Evolutionary conservation across 2,888 invertebrate genomes (phyloP).

Genomic region (Nomada ferruginata): DNA sequence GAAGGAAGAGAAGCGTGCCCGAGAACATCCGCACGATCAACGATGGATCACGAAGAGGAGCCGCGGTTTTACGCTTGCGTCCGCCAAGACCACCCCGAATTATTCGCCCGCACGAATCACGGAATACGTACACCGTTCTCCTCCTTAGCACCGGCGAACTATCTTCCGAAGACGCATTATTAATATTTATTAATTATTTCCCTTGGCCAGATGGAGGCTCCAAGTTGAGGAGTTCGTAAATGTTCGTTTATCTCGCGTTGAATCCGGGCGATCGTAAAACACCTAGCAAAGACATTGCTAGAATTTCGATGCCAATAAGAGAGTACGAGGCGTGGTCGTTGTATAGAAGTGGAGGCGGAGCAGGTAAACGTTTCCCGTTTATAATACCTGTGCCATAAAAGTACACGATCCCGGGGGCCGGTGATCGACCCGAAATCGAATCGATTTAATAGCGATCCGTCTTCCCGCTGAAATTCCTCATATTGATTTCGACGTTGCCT

Average conservation of each 20-base stretch:
- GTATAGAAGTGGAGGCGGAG: not conserved
- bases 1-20: slow-evolving; percentile 72
- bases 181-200: slow-evolving; percentile 10
- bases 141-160: not conserved
- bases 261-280: slow-evolving; percentile 27
- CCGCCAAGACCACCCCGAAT: slow-evolving; percentile 60
- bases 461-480: slow-evolving; percentile 70
- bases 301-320: slow-evolving; percentile 7
- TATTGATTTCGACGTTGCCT: slow-evolving; percentile 80
- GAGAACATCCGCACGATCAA: slow-evolving; percentile 63
- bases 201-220: not conserved
- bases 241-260: slow-evolving; percentile 20
- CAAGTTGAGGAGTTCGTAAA: slow-evolving; percentile 2
- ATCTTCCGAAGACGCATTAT: slow-evolving; percentile 13
- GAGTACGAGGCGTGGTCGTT: slow-evolving; percentile 1
- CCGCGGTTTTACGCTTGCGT: slow-evolving; percentile 39
- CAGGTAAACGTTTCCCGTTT: not conserved
- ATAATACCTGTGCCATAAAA: not conserved
- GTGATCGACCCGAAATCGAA: slow-evolving; percentile 5
- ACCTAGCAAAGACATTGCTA: not conserved
- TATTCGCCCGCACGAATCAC: slow-evolving; percentile 17
- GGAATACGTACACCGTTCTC: slow-evolving; percentile 24
- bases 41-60: slow-evolving; percentile 58
- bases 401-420: too few species aligned
- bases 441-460: slow-evolving; percentile 25